Base-by-base conservation (phyloP, 2,888 invertebrate species). In the Pimpla rufipes region DNA sequence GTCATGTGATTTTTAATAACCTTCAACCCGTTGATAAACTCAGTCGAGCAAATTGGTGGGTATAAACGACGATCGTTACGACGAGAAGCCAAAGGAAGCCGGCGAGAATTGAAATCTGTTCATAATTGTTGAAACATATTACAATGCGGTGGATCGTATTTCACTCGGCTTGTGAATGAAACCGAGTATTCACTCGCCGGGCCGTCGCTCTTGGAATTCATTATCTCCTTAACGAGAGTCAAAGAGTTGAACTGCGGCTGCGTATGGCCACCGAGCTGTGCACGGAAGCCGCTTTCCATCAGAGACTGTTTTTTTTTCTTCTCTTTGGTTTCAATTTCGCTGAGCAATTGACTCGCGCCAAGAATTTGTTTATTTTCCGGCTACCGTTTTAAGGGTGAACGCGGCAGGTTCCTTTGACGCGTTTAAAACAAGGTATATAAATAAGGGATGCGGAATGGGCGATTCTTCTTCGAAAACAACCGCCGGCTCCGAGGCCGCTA, bases 321-420 rank as follows among this genome's bases (percentile, higher is more conserved):
- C 18, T 8, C 11, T 52, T 18, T 23, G 23, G 21, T 50, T 35
- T 52, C 13, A 35, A 59, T 21, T 37, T 6, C 37, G n/a, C 35
- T 37, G 1, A n/a, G 21, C 68, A 78, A 62, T 78, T 70, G 59
- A 78, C 52, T 29, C 2, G 37, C 37, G 59, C 35, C 68, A 67
- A 59, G 57, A 78, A 78, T 78, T 35, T 70, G 40, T 16, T 78
- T 64, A 78, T 29, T 78, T 52, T 40, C 40, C 13, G 52, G 50
- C 29, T 16, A 70, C 70, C 70, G 16, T 40, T 70, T 59, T n/a
- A n/a, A 47, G 37, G 23, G 21, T 59, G 37, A n/a, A 50, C 59
- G 23, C 40, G 37, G 50, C n/a, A 59, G 68, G 42, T 59, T 68
- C 68, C n/a, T 77, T 77, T 68, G 68, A 77, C 45, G 76, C 18